Evolutionary conservation across 2,888 invertebrate genomes (phyloP), one percentile per base, ranked within the genome.

Genomic region (Deroplatys truncata): DNA sequence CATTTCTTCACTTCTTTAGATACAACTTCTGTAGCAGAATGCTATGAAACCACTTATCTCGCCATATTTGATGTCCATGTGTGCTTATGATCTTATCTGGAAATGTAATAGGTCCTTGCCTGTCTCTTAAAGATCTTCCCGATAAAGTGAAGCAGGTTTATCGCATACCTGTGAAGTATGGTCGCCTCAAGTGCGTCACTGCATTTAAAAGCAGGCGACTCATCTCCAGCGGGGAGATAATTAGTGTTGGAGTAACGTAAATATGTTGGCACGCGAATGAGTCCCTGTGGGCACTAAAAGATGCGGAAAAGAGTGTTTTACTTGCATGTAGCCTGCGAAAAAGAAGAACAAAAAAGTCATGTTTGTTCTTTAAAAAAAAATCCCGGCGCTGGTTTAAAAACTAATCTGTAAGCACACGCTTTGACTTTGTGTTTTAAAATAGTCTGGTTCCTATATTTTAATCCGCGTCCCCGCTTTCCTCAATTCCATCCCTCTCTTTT

Each of bases 391-490:
- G 85, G 85, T 85, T 85, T 85, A 85, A 85, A 85, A 85, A 85
- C 28, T 85, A 20, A 28, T 28, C 85, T 56, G 85, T 86, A 86
- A 86, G 56, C 86, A 29, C 20, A 72, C 20, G 28, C 86, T 82
- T 86, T 86, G 86, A 82, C 86, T 86, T 86, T 86, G 56, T 86
- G n/a, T 85, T 56, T 56, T 56, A 28, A 85, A 85, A 85, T 49
- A 85, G 85, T 85, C 85, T 25, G 29, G 86, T 72, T 86, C 28
- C 86, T 56, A 56, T 86, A 86, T 56, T 56, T 25, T 86, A 56
- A 56, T 56, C 82, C 28, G 25, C 56, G 56, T 72, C 20, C 56
- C 16, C 15, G 9, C 49, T 49, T 49, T 15, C 15, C 49, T 49
- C 49, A 7, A 7, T 29, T 28, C 8, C 28, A 4, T 72, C 31